Conservation (phyloP, 2,113 vertebrate genomes). For the Aix galericulata region DNA sequence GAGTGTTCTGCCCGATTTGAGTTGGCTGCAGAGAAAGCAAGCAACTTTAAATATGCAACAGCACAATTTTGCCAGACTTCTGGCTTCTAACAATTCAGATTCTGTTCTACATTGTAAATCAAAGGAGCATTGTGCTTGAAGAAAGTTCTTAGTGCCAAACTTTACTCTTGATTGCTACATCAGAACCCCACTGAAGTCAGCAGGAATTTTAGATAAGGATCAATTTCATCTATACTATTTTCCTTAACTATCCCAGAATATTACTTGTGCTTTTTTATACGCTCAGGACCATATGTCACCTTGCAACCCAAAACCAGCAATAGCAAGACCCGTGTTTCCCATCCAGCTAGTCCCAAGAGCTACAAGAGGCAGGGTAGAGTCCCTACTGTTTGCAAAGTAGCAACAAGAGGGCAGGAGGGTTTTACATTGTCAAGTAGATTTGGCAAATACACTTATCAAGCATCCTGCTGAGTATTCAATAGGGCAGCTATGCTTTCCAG, state of each 20-base stretch:
- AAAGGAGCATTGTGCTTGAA: not conserved
- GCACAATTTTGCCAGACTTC: not conserved
- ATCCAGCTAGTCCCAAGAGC: not conserved
- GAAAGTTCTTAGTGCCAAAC: not conserved
- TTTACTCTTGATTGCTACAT: not conserved
- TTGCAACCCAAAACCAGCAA: not conserved
- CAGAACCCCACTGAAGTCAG: not conserved
- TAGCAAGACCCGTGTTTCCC: not conserved
- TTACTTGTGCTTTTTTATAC: not conserved
- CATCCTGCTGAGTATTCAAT: not conserved
- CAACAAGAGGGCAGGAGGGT: not conserved
- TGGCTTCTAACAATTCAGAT: not conserved
- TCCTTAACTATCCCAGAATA: not conserved
- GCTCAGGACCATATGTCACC: accelerated
- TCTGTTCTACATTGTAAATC: not conserved
- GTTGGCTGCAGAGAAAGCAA: not conserved
- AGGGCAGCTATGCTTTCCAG: not conserved
- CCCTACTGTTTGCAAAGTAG: not conserved
- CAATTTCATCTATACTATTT: not conserved
- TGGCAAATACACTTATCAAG: too few relatives aligned
- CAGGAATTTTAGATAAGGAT: not conserved
- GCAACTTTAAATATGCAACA: not conserved
- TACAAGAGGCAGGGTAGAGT: not conserved
- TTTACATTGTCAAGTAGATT: not conserved
- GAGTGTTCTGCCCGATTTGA: not conserved